A percentile compares a stretch with the other conserved stretches of the same genome.
Evolutionary conservation across 35 echinoderm and acorn worm genomes (phyloP).

Genomic region (Diadema setosum): DNA sequence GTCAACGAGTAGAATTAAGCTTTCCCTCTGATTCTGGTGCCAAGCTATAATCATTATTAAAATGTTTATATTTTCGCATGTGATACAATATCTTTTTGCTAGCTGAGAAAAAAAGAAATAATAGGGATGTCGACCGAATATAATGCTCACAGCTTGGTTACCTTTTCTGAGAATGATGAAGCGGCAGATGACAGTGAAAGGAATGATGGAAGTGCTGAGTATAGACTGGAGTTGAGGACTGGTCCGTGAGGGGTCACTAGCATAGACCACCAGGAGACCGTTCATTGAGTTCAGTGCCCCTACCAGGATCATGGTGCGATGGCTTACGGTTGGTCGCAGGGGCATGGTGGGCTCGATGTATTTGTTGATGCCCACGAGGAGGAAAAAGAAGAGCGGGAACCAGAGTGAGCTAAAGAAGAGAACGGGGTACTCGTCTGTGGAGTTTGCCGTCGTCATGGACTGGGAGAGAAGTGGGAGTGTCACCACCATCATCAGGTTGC

Average conservation of each 20-base stretch:
- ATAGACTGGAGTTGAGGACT: constrained; percentile 72
- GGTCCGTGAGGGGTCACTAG: constrained; percentile 62
- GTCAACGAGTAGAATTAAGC: too few species aligned
- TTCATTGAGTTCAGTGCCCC: constrained; percentile 72
- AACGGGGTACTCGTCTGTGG: constrained; percentile 65
- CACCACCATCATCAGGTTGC: constrained; percentile 58
- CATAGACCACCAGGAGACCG: constrained; percentile 88
- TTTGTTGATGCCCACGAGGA: constrained; percentile 54
- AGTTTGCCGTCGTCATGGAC: constrained; percentile 15
- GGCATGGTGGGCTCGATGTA: constrained; percentile 20
- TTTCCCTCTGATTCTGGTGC: too few species aligned
- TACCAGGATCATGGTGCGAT: constrained; percentile 18
- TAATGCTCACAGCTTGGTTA: too few species aligned
- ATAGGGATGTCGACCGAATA: too few species aligned
- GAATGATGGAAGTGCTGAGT: constrained; percentile 76
- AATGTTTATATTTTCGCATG: too few species aligned
- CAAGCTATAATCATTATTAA: too few species aligned
- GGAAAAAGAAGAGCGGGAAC: constrained; percentile 80
- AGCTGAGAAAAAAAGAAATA: too few species aligned
- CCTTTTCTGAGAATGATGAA: constrained; percentile 87
- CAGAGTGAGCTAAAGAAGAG: constrained; percentile 58
- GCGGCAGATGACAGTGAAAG: constrained; percentile 77
- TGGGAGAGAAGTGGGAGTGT: constrained; percentile 73
- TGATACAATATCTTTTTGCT: too few species aligned
- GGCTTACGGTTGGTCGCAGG: not conserved